These are phyloP conservation scores for Cryptus armator DNA, from an alignment of 2,888 invertebrate genomes.

Conservation along the genomic window DNA sequence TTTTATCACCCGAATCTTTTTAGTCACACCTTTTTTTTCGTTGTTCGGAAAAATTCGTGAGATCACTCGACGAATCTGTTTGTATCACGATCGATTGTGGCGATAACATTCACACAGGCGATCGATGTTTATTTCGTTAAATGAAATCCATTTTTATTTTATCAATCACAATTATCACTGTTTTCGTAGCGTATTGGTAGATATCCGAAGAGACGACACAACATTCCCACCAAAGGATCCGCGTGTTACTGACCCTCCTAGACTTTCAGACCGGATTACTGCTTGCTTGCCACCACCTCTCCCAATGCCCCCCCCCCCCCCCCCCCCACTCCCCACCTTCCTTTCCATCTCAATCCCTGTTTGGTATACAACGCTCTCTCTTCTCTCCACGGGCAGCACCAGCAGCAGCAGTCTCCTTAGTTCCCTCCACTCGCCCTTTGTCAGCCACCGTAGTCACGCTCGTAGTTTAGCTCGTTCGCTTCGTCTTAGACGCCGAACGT, in stretches of 20 bases:
- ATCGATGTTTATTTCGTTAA: background rate
- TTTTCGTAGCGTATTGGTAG: background rate
- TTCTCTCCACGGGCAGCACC: background rate
- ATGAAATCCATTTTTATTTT: background rate
- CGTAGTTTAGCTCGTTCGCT: slow-evolving; percentile 24
- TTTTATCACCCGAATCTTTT: background rate
- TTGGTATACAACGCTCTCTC: slow-evolving; percentile 11
- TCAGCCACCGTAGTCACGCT: slow-evolving; percentile 46
- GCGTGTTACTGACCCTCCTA: slow-evolving; percentile 66
- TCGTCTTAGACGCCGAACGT: slow-evolving; percentile 79
- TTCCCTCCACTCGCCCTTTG: slow-evolving; percentile 54
- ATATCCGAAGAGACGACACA: slow-evolving; percentile 8
- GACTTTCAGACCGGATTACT: slow-evolving; percentile 20
- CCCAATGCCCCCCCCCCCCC: slow-evolving; percentile 18
- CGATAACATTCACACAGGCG: background rate
- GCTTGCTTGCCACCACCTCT: slow-evolving; percentile 14
- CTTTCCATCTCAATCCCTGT: slow-evolving; percentile 24
- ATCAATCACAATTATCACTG: background rate
- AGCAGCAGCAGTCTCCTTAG: slow-evolving; percentile 29
- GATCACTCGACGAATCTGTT: background rate
- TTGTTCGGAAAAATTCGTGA: background rate
- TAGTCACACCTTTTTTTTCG: background rate
- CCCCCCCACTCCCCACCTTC: too few relatives aligned
- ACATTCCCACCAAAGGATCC: slow-evolving; percentile 19
- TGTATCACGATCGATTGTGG: background rate